Base-by-base conservation (phyloP, 64 coral and sea anemone genomes). In the Orbicella faveolata region DNA sequence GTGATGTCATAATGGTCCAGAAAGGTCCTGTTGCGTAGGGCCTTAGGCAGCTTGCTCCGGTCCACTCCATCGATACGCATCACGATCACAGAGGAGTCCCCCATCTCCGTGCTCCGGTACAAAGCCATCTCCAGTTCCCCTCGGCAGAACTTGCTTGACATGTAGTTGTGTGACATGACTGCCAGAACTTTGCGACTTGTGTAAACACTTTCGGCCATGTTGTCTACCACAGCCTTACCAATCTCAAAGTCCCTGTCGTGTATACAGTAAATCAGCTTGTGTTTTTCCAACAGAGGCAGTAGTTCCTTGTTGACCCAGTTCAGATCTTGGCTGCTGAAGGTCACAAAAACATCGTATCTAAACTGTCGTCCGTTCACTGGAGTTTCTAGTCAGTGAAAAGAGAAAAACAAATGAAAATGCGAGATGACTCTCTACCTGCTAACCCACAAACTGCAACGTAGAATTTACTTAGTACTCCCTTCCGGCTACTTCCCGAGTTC, bases 171-270 rank as follows among this genome's bases (percentile, higher is more conserved):
- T 41, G 90, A 92, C 25, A 92, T 73, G 0, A 92, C 83, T 17
- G 83, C 81, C n/a, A 92, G 41, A 20, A 92, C 73, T 11, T 87
- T 80, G 13, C 90, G 73, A 65, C 90, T 92, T 16, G 83, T 86
- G 90, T 92, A 92, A 35, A 92, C 90, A 33, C 90, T 92, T 63
- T 92, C 83, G 3, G 90, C 90, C 81, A 92, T 92, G 90, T 92
- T 92, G 55, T 92, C 90, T 11, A 87, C 74, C 10, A 92, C 84
- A 52, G 83, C 48, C n/a, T 92, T 87, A 12, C 90, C 90, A 36
- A 74, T 54, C 75, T 92, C 72, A 53, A 92, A 92, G 76, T 92
- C 90, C 79, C 90, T 75, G 75, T 78, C 61, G 39, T 92, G 90
- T 15, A 92, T 92, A 39, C 90, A 92, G 62, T 92, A 92, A 5